A percentile compares a stretch with the other conserved stretches of the same genome.
Conservation (phyloP, 1,140 invertebrate genomes). For the Drepana arcuata region DNA sequence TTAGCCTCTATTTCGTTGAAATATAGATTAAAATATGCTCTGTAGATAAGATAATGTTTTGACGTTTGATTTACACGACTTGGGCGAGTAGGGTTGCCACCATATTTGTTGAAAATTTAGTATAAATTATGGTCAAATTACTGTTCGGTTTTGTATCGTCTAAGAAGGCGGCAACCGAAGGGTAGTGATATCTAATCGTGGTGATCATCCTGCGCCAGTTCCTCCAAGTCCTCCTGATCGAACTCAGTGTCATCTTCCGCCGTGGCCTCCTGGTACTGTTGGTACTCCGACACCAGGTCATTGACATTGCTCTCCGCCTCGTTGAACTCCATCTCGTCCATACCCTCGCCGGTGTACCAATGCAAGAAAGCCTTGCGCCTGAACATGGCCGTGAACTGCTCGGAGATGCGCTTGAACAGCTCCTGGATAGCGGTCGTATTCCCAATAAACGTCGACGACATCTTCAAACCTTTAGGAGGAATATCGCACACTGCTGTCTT, state of each 20-base stretch:
- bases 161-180: too few relatives aligned
- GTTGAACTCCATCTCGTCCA: conserved; percentile 92
- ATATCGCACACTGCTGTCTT: conserved; percentile 76
- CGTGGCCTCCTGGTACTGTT: conserved; percentile 89
- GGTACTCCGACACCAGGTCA: conserved; percentile 77
- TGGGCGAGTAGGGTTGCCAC: too few relatives aligned
- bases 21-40: conserved; percentile 24
- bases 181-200: conserved; percentile 27
- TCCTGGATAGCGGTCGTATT: conserved; percentile 88
- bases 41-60: too few relatives aligned
- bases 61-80: too few relatives aligned
- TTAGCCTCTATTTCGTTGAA: conserved; percentile 42
- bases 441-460: conserved; percentile 84
- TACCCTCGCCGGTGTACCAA: conserved; percentile 88
- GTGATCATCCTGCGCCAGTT: conserved; percentile 51
- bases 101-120: too few relatives aligned
- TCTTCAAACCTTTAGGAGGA: conserved; percentile 79
- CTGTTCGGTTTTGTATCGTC: too few relatives aligned
- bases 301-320: conserved; percentile 78
- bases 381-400: conserved; percentile 87
- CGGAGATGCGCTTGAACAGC: conserved; percentile 75
- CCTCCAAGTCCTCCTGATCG: conserved; percentile 68
- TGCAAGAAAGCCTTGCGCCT: conserved; percentile 84
- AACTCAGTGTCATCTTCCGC: conserved; percentile 79
- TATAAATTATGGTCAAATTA: too few relatives aligned